These are phyloP conservation scores for Neomicropteryx cornuta DNA, from an alignment of 1,140 invertebrate species.

Conservation along the genomic window DNA sequence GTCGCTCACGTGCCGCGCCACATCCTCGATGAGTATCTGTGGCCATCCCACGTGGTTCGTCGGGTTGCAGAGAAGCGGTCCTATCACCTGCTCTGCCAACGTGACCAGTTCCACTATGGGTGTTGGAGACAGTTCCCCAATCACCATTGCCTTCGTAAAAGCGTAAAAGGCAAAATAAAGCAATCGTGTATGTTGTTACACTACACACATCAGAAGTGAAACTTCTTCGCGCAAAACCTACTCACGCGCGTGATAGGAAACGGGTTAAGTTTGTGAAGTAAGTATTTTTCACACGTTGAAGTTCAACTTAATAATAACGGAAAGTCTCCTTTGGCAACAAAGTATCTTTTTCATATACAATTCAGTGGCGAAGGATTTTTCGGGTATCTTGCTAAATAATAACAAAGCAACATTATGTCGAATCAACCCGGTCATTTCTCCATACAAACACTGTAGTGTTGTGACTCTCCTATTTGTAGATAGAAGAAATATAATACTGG, in stretches of 20 bases:
- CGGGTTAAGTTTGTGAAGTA: background rate
- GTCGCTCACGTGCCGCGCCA: conserved; percentile 60
- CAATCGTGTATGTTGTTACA: background rate
- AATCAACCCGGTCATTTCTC: too few species aligned
- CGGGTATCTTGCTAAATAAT: too few species aligned
- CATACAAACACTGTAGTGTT: too few species aligned
- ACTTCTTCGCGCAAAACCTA: background rate
- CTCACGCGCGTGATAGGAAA: background rate
- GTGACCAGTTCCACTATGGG: conserved; percentile 67
- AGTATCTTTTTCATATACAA: too few species aligned
- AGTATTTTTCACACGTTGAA: background rate
- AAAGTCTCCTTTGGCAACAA: too few species aligned
- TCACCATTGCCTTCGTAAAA: conserved; percentile 40
- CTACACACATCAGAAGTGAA: background rate
- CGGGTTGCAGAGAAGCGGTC: conserved; percentile 58
- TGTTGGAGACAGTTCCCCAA: conserved; percentile 69
- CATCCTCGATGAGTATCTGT: conserved; percentile 59
- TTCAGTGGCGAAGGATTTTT: too few species aligned
- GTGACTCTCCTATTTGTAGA: too few species aligned
- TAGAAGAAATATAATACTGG: too few species aligned
- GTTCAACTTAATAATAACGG: conserved; percentile 8
- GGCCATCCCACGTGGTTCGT: conserved; percentile 67
- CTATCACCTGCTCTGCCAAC: conserved; percentile 69
- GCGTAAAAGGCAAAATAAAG: background rate
- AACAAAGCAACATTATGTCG: too few species aligned